Conservation (phyloP, 1,140 invertebrate species). For the Bombus huntii region DNA sequence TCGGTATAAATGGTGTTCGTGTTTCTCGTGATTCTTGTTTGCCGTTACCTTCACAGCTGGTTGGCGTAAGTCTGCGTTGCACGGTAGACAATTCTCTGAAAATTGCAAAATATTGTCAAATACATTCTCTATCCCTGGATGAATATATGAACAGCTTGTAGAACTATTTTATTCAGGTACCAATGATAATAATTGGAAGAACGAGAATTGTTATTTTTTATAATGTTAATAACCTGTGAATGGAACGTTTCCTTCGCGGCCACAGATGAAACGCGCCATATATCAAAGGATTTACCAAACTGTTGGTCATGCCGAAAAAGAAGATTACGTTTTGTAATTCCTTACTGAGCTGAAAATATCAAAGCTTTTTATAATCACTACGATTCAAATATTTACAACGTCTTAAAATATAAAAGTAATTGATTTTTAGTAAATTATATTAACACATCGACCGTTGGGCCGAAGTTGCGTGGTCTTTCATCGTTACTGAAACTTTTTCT, state of each 20-base stretch:
- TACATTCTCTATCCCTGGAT: background rate
- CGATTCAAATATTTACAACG: background rate
- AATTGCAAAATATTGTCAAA: slow-evolving; percentile 8
- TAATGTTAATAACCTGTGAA: slow-evolving; percentile 38
- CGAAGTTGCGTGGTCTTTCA: too few relatives aligned
- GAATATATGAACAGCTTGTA: background rate
- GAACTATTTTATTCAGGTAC: background rate
- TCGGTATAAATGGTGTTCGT: slow-evolving; percentile 36
- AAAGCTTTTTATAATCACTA: background rate
- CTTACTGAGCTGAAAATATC: slow-evolving; percentile 82
- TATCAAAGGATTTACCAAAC: slow-evolving; percentile 93
- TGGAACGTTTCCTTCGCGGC: slow-evolving; percentile 72
- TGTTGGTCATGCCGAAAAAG: slow-evolving; percentile 93
- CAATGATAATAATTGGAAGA: too few relatives aligned
- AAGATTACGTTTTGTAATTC: slow-evolving; percentile 88
- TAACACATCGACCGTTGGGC: too few relatives aligned
- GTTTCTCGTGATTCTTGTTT: slow-evolving; percentile 40
- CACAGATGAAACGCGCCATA: slow-evolving; percentile 94
- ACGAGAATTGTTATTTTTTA: too few relatives aligned
- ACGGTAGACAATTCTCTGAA: slow-evolving; percentile 59
- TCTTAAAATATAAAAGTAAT: background rate
- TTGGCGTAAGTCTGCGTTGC: slow-evolving; percentile 49
- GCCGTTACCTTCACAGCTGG: background rate
- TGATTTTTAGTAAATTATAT: background rate
- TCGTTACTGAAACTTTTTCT: too few relatives aligned